phyloP scores from a whole-genome alignment of 1,140 invertebrate species.

The Radopholus similis region DNA sequence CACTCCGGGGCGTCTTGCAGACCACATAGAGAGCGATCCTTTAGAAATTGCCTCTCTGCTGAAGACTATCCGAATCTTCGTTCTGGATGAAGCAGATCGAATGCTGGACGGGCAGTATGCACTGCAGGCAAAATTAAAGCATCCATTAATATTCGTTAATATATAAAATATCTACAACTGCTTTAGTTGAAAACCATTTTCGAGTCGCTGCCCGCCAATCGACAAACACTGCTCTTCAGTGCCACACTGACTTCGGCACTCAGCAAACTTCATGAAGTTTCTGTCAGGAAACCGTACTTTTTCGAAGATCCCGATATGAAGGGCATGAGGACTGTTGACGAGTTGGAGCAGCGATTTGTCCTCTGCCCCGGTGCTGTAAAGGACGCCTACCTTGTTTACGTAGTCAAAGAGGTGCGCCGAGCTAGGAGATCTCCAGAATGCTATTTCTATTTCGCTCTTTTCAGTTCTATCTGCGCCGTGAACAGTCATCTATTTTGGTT shows the following conservation, averaged over 20 bases:
- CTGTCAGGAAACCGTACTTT: conserved; percentile 63
- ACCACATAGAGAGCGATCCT: conserved; percentile 45
- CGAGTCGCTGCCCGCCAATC: conserved; percentile 74
- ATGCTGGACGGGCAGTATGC: conserved; percentile 55
- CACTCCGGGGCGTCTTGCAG: conserved; percentile 83
- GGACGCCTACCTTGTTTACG: conserved; percentile 87
- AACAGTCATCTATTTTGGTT: conserved; percentile 45
- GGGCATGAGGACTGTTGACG: conserved; percentile 65
- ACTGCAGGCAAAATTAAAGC: conserved; percentile 24
- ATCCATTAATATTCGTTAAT: background rate
- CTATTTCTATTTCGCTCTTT: conserved; percentile 63
- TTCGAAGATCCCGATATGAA: conserved; percentile 64
- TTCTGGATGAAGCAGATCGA: conserved; percentile 57
- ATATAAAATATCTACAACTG: background rate
- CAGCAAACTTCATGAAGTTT: conserved; percentile 44
- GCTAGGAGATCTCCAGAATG: conserved; percentile 36
- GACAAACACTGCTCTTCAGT: conserved; percentile 92
- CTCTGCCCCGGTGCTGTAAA: conserved; percentile 75
- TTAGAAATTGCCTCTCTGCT: conserved; percentile 23
- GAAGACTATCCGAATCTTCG: conserved; percentile 46
- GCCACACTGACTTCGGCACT: conserved; percentile 69
- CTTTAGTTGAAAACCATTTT: conserved; percentile 83
- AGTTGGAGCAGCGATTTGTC: conserved; percentile 19
- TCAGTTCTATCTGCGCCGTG: conserved; percentile 22
- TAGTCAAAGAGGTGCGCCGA: conserved; percentile 67